Conservation (phyloP, 2,888 invertebrate genomes). For the Netelia inedita region DNA sequence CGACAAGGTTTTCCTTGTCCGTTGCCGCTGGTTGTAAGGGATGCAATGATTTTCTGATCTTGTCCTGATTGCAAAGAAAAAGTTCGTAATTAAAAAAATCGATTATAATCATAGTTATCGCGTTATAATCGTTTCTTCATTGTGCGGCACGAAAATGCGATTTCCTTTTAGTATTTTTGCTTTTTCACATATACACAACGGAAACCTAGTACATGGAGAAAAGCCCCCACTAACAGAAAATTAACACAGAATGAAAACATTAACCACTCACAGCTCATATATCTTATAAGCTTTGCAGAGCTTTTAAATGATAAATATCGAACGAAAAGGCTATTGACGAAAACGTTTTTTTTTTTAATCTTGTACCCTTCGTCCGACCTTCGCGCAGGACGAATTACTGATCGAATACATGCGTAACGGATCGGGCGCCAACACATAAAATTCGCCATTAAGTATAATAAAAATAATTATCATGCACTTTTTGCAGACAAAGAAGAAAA, state of each 20-base stretch:
- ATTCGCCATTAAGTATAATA: background rate
- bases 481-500: background rate
- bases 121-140: background rate
- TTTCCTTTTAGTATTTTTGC: background rate
- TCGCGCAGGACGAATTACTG: background rate
- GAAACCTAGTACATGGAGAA: background rate
- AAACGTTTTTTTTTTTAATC: slow-evolving; percentile 26
- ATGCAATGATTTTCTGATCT: slow-evolving; percentile 89
- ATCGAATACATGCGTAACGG: background rate
- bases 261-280: no score
- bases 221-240: background rate
- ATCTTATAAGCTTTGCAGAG: background rate
- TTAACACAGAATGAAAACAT: background rate
- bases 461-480: slow-evolving; percentile 1
- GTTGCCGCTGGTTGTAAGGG: slow-evolving; percentile 90
- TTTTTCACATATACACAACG: background rate
- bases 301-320: slow-evolving; percentile 27
- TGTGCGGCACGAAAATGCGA: background rate
- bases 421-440: background rate
- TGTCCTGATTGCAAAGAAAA: slow-evolving; percentile 68
- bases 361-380: slow-evolving; percentile 36
- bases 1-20: slow-evolving; percentile 91
- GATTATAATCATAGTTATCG: background rate
- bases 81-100: slow-evolving; percentile 12
- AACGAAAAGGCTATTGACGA: background rate